Percentiles rank a stretch among this genome's conserved stretches.
phyloP scores from a whole-genome alignment of 2,797 vertebrate species.

The Sus cebifrons region DNA sequence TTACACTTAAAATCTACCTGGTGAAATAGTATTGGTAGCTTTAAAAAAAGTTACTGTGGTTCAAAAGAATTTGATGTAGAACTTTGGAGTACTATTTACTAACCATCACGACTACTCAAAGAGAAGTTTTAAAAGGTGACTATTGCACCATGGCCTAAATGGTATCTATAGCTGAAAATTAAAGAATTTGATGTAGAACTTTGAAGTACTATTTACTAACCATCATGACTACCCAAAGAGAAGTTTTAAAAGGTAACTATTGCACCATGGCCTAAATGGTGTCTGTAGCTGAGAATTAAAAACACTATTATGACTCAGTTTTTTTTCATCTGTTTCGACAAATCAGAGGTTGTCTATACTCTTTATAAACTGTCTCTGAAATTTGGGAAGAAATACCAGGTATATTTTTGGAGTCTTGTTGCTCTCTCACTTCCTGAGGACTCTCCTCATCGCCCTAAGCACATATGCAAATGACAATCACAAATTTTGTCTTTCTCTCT shows the following conservation, averaged over 20 bases:
- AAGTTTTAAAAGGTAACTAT: constrained; percentile 32
- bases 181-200: constrained; percentile 51
- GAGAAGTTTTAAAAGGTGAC: constrained; percentile 25
- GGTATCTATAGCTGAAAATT: neutral
- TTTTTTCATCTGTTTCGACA: neutral
- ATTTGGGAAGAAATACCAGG: neutral
- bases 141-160: neutral
- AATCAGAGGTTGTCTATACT: neutral
- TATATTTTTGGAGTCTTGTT: neutral
- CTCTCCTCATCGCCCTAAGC: neutral
- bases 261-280: neutral
- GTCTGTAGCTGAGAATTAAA: neutral
- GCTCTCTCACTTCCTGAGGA: neutral
- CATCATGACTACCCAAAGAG: neutral
- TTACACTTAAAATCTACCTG: constrained; percentile 56
- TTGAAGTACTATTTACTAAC: neutral
- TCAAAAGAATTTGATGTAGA: constrained; percentile 51
- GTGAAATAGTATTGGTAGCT: constrained; percentile 49
- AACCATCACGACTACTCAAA: neutral
- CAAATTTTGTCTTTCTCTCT: constrained; percentile 9
- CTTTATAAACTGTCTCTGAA: constrained; percentile 24
- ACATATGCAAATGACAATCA: constrained; percentile 36
- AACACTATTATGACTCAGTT: neutral
- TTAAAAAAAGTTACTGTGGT: neutral
- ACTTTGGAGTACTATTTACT: constrained; percentile 9